Evolutionary conservation across 1,140 invertebrate genomes (phyloP).

Genomic region (Tachypleus tridentatus): DNA sequence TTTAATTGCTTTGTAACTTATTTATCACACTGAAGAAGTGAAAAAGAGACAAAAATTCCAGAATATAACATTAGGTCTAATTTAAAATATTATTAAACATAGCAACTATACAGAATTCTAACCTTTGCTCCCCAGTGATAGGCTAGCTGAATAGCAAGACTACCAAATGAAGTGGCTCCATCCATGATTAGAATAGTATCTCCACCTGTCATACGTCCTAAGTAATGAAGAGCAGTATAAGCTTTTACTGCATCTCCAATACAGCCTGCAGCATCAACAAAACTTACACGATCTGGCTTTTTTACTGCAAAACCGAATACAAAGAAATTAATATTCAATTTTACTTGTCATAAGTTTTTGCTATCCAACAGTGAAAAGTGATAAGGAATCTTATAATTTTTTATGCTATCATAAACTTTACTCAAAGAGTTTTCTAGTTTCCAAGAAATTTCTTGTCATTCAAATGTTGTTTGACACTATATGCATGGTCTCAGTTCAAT

Average conservation of each 20-base stretch:
- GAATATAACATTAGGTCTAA: not conserved
- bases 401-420: too few species aligned
- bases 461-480: too few species aligned
- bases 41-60: slow-evolving; percentile 4
- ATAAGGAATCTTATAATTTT: too few species aligned
- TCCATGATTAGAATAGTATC: slow-evolving; percentile 40
- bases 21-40: not conserved
- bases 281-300: slow-evolving; percentile 35
- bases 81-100: not conserved
- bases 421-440: too few species aligned
- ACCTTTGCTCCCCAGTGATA: slow-evolving; percentile 39
- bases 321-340: too few species aligned
- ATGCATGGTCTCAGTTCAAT: too few species aligned
- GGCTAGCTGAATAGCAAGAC: slow-evolving; percentile 36
- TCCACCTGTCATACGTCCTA: slow-evolving; percentile 35
- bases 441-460: too few species aligned
- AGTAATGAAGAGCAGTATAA: slow-evolving; percentile 40
- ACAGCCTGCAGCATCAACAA: slow-evolving; percentile 36
- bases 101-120: not conserved
- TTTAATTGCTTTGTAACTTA: too few species aligned
- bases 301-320: slow-evolving; percentile 30
- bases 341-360: too few species aligned
- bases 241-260: slow-evolving; percentile 39
- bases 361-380: too few species aligned
- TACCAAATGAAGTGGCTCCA: slow-evolving; percentile 37